phyloP scores from a whole-genome alignment of 2,797 vertebrate species.

The Acropternis orthonyx region DNA sequence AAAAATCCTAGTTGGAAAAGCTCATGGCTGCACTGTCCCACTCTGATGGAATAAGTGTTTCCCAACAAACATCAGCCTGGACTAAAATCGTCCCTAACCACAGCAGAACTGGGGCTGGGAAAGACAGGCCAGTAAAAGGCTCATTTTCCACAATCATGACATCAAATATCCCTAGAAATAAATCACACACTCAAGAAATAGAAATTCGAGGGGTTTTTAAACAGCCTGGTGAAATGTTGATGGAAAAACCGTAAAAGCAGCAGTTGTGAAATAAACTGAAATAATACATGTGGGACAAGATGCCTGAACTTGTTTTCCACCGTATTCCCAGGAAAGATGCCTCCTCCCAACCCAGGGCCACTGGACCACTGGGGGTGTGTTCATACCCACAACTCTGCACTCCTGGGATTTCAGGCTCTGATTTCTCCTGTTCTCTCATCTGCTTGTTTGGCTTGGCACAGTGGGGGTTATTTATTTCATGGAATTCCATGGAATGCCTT shows the following conservation, averaged over 20 bases:
- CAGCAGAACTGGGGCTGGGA: background rate
- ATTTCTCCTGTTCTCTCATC: background rate
- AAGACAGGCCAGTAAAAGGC: background rate
- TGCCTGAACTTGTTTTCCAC: background rate
- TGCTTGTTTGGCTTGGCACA: background rate
- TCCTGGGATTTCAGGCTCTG: background rate
- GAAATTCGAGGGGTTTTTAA: background rate
- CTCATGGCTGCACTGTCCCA: background rate
- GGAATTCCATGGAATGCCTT: background rate
- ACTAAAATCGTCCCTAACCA: background rate
- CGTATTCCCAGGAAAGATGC: background rate
- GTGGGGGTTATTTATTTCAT: background rate
- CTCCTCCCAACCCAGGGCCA: background rate
- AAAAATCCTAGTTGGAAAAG: background rate
- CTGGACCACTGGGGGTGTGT: fast-evolving
- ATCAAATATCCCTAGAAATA: background rate
- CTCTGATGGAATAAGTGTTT: background rate
- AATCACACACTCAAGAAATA: background rate
- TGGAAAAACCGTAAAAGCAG: background rate
- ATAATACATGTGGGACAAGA: background rate
- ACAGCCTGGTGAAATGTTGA: background rate
- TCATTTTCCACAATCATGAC: background rate
- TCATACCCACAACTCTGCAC: background rate
- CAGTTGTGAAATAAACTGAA: background rate
- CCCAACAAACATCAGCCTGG: background rate